These are phyloP conservation scores for Podilymbus podiceps DNA, from an alignment of 2,113 vertebrate species.

Conservation along the genomic window DNA sequence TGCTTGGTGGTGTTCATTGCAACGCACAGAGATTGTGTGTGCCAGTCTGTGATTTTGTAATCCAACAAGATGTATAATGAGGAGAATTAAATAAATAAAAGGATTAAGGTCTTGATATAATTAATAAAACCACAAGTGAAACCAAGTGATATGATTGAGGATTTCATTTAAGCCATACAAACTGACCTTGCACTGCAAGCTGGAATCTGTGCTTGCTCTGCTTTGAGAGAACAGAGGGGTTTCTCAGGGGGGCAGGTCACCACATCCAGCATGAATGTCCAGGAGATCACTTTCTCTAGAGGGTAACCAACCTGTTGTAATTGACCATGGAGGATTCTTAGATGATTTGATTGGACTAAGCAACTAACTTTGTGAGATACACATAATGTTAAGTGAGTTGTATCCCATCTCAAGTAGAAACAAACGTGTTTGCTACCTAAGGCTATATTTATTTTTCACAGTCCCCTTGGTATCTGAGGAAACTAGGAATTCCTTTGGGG, in stretches of 20 bases:
- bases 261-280: background rate
- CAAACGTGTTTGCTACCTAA: background rate
- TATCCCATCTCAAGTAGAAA: background rate
- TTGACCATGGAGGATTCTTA: too few relatives aligned
- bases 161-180: background rate
- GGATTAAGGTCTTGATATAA: background rate
- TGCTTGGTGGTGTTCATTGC: background rate
- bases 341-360: background rate
- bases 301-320: background rate
- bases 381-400: background rate
- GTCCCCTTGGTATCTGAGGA: background rate
- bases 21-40: background rate
- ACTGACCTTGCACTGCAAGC: background rate
- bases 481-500: background rate
- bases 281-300: background rate
- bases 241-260: background rate
- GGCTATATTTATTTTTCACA: background rate
- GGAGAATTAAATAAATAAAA: background rate
- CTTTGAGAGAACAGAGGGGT: background rate
- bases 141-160: background rate
- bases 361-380: background rate
- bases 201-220: background rate
- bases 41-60: background rate
- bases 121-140: background rate
- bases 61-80: background rate